These are phyloP conservation scores for Manduca sexta DNA, from an alignment of 1,140 invertebrate species.

Conservation along the genomic window DNA sequence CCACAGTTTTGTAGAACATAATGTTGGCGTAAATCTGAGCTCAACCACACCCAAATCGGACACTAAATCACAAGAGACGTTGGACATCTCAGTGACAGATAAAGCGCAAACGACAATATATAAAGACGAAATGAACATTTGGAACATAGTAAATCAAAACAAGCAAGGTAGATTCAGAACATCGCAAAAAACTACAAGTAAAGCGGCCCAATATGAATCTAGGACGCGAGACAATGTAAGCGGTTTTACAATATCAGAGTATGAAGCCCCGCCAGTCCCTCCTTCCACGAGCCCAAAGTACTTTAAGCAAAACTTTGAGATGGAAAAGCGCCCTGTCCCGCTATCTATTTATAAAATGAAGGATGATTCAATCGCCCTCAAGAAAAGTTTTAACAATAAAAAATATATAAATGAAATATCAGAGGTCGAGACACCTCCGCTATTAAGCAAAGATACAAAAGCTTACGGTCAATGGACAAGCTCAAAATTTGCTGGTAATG, in stretches of 20 bases:
- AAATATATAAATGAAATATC: constrained; percentile 22
- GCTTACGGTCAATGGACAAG: constrained; percentile 53
- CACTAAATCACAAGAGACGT: background rate
- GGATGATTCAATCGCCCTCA: background rate
- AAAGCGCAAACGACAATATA: constrained; percentile 3
- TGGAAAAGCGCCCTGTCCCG: background rate
- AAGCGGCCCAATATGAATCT: constrained; percentile 9
- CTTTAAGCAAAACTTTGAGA: constrained; percentile 7
- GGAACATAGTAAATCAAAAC: constrained; percentile 31
- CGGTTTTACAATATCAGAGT: constrained; percentile 32
- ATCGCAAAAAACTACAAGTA: constrained; percentile 6
- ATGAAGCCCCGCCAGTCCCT: constrained; percentile 43
- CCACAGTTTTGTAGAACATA: constrained; percentile 30
- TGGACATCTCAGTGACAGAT: background rate
- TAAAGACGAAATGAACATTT: constrained; percentile 32
- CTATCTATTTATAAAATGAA: constrained; percentile 20
- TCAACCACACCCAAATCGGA: constrained; percentile 4
- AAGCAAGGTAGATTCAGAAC: constrained; percentile 27
- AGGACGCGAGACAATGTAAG: constrained; percentile 10
- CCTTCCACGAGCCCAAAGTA: constrained; percentile 3
- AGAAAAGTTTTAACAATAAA: constrained; percentile 4
- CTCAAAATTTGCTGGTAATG: constrained; percentile 50
- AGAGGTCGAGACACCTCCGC: constrained; percentile 35
- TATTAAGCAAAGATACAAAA: constrained; percentile 27
- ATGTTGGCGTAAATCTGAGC: constrained; percentile 26